phyloP scores from a whole-genome alignment of 2,113 vertebrate species.

The Mesoclemmys tuberculata region DNA sequence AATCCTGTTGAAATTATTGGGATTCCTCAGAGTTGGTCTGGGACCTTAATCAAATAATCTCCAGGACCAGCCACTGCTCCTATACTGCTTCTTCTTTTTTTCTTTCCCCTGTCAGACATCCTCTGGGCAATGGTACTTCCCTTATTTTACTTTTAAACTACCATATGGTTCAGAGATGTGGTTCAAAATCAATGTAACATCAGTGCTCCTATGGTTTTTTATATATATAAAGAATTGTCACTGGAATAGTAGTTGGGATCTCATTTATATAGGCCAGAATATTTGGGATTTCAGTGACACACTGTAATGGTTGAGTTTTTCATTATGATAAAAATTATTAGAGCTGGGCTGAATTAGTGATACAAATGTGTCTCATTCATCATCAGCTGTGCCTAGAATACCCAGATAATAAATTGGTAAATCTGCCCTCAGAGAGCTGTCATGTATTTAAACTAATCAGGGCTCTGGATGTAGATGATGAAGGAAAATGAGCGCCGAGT shows the following conservation, averaged over 20 bases:
- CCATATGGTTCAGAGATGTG: neutral
- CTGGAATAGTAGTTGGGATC: neutral
- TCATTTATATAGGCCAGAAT: conserved; percentile 32
- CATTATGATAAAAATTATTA: neutral
- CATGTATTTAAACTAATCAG: neutral
- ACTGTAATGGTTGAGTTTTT: neutral
- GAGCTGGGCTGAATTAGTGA: neutral
- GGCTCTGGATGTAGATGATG: neutral
- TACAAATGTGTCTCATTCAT: neutral
- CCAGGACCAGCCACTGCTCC: neutral
- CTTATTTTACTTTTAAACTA: neutral
- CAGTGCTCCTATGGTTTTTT: neutral
- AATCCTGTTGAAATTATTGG: neutral
- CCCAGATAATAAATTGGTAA: neutral
- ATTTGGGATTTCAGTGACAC: conserved; percentile 5
- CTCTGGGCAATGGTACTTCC: neutral
- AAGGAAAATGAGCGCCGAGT: neutral
- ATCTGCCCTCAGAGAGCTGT: neutral
- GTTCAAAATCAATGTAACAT: neutral
- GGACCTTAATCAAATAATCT: neutral
- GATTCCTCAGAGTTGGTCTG: neutral
- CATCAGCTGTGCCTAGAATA: neutral
- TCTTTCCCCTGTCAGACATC: neutral
- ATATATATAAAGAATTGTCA: neutral
- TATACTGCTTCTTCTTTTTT: neutral